Evolutionary conservation across 2,797 vertebrate genomes (phyloP).

Genomic region (Premnoplex brunnescens): DNA sequence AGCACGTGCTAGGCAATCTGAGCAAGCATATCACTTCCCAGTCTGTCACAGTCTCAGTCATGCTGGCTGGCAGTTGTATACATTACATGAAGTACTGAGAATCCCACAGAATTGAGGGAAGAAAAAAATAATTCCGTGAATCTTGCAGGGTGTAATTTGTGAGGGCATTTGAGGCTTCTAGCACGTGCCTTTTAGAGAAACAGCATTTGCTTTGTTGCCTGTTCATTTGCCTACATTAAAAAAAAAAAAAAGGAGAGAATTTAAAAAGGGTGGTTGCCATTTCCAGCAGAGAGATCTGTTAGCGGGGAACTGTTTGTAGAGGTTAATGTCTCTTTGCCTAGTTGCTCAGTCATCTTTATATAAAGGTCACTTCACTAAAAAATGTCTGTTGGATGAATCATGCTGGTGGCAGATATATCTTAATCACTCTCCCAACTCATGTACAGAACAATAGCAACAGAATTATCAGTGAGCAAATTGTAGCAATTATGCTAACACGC

Average conservation of each 20-base stretch:
- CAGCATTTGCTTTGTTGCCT: conserved; percentile 22
- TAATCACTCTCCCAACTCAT: conserved; percentile 56
- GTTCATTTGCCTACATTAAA: conserved; percentile 18
- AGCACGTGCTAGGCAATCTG: neutral
- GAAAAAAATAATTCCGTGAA: neutral
- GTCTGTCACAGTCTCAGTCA: neutral
- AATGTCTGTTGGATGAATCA: conserved; percentile 69
- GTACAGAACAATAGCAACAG: conserved; percentile 57
- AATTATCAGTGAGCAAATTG: conserved; percentile 71
- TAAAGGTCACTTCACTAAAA: conserved; percentile 67
- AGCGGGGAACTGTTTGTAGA: conserved; percentile 69
- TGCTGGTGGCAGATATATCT: conserved; percentile 55
- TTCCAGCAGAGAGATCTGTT: conserved; percentile 51
- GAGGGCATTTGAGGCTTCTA: conserved; percentile 48
- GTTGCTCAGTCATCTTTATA: conserved; percentile 51
- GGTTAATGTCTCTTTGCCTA: conserved; percentile 64
- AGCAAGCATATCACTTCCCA: neutral
- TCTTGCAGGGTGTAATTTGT: neutral
- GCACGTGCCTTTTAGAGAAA: neutral
- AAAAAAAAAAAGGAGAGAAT: neutral
- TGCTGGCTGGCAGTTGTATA: neutral
- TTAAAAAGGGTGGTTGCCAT: conserved; percentile 32
- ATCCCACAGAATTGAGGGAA: neutral
- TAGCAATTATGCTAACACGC: conserved; percentile 67
- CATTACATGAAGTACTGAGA: neutral